Base-by-base conservation (phyloP, 2,113 vertebrate genomes). In the Tympanuchus pallidicinctus region DNA sequence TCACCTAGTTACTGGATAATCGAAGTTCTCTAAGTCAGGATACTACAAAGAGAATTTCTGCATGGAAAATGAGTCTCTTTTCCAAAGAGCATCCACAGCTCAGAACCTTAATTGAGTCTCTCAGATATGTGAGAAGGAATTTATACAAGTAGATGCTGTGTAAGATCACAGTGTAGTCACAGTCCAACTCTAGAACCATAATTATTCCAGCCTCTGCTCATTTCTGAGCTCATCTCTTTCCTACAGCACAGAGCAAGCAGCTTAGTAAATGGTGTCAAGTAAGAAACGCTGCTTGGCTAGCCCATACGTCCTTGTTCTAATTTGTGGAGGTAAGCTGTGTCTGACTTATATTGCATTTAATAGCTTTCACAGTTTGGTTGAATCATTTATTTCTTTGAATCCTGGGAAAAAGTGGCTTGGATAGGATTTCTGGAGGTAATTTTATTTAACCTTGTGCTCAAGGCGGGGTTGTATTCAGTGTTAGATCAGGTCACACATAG, bases 131-230 rank as follows among this genome's bases (percentile, higher is more conserved):
- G 36, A 34, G 67, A 45, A 19, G 19, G 19, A 43, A 21, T 40
- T 48, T 25, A 18, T 63, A 20, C 14, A 17, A 63, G 28, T 45
- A 42, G 10, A 5, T 52, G 9, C 34, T 15, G 11, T 17, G 8
- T 67, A 56, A 69, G 56, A 18, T 6, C 6, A 2, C 3, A 8
- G 4, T 52, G 34, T 92, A 54, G 32, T 54, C 52, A 22, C 42
- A 65, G 24, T 21, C 1, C 15, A 72, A 2, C 43, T 47, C 25
- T 71, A 30, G 36, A 36, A 38, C 42, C 8, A 3, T 66, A 76
- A 17, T 14, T 59, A 15, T 17, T 50, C 24, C 36, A 27, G 21
- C 0, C 0, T 36, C 54, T 45, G 38, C 32, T 40, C 3, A 8
- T 42, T 66, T 56, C 50, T 47, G 7, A 65, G 27, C 17, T 73